Conservation (phyloP, 2,113 vertebrate genomes). For the Oryzias melastigma region DNA sequence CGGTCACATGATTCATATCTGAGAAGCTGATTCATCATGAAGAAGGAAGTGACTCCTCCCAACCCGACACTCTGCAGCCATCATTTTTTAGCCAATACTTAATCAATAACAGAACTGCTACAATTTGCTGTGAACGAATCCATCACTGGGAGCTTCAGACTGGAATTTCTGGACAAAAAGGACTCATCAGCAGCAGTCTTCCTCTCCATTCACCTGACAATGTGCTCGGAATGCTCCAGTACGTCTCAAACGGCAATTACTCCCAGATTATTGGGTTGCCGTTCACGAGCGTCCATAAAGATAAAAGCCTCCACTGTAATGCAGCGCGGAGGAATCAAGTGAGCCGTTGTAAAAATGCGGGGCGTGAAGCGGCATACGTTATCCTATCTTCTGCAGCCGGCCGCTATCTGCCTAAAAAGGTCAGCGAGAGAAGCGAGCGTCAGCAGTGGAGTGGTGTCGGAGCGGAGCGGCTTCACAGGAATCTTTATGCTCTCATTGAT, state of each 20-base stretch:
- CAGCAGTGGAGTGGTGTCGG: constrained; percentile 44
- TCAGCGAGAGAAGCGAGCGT: constrained; percentile 47
- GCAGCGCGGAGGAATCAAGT: constrained; percentile 17
- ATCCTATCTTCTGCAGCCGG: constrained; percentile 44
- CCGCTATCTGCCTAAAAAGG: constrained; percentile 63
- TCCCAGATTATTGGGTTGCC: constrained; percentile 24
- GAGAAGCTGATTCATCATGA: no score
- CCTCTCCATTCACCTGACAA: background rate
- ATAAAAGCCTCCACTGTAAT: constrained; percentile 18
- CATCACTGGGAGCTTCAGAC: no score
- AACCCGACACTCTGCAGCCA: no score
- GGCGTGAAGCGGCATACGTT: constrained; percentile 58
- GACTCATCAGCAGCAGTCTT: no score
- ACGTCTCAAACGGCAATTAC: constrained; percentile 21
- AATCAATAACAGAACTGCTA: no score
- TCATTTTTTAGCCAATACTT: no score
- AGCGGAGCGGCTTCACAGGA: constrained; percentile 43
- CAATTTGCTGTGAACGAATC: no score
- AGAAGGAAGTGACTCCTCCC: no score
- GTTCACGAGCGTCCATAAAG: constrained; percentile 14
- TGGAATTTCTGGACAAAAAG: no score
- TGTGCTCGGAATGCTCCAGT: background rate
- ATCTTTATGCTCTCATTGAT: constrained; percentile 52
- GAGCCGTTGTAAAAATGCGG: constrained; percentile 27
- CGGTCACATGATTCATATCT: no score